Conservation (phyloP, 1,140 invertebrate species). For the Vanessa tameamea region DNA sequence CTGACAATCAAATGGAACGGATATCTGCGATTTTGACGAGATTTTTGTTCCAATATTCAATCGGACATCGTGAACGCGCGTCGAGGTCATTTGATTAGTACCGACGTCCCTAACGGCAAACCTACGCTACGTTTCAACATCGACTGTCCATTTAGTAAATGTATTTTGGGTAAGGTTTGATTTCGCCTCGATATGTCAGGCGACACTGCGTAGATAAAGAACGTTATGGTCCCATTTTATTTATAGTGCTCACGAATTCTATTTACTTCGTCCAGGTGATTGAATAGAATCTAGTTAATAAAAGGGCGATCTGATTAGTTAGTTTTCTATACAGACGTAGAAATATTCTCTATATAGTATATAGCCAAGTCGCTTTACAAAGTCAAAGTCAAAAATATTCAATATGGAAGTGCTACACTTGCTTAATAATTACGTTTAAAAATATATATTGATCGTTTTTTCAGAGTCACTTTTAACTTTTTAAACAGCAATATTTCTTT, state of each 20-base stretch:
- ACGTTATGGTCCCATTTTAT: slow-evolving; percentile 3
- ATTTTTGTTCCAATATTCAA: slow-evolving; percentile 44
- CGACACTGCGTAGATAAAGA: slow-evolving; percentile 14
- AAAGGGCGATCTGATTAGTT: neutral
- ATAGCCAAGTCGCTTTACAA: too few species aligned
- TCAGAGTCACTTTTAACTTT: too few species aligned
- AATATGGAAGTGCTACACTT: too few species aligned
- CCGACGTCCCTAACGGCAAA: slow-evolving; percentile 30
- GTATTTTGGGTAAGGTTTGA: slow-evolving; percentile 36
- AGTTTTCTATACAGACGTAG: too few species aligned
- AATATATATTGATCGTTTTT: too few species aligned
- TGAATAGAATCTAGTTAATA: neutral
- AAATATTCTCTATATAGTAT: too few species aligned
- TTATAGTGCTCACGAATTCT: neutral
- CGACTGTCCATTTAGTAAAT: slow-evolving; percentile 45
- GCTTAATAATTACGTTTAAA: too few species aligned
- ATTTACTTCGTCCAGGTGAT: slow-evolving; percentile 6
- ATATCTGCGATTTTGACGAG: slow-evolving; percentile 5
- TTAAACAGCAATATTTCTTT: too few species aligned
- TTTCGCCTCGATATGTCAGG: slow-evolving; percentile 16
- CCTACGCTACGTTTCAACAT: slow-evolving; percentile 18
- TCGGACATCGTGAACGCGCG: slow-evolving; percentile 35
- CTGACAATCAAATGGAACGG: slow-evolving; percentile 19
- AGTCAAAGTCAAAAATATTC: too few species aligned
- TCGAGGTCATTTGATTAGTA: slow-evolving; percentile 52